Evolutionary conservation across 2,888 invertebrate species (phyloP).

Genomic region (Leucophenga maculata): DNA sequence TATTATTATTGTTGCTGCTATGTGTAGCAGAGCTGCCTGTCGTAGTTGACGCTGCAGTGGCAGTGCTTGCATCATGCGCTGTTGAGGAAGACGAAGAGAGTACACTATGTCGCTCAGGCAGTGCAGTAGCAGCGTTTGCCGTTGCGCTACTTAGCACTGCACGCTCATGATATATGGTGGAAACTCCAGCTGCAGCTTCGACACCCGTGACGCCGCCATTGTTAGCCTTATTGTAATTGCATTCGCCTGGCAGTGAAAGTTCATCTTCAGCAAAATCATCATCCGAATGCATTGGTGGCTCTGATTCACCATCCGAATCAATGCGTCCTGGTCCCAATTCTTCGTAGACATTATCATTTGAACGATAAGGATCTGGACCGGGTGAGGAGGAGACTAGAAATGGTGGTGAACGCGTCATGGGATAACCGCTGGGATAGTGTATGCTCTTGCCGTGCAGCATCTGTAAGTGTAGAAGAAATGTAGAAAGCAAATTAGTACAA

Average conservation of each 20-base stretch:
- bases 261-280: slow-evolving; percentile 91
- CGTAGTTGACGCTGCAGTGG: slow-evolving; percentile 59
- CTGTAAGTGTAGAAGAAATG: slow-evolving; percentile 42
- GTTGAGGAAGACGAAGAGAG: slow-evolving; percentile 67
- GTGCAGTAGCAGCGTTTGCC: slow-evolving; percentile 21
- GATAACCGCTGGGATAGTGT: slow-evolving; percentile 77
- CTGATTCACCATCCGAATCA: slow-evolving; percentile 77
- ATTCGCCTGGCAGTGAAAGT: slow-evolving; percentile 76
- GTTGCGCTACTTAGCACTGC: slow-evolving; percentile 30
- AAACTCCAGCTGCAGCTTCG: slow-evolving; percentile 42
- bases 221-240: slow-evolving; percentile 67
- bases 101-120: slow-evolving; percentile 67
- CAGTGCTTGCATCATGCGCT: slow-evolving; percentile 64
- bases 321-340: slow-evolving; percentile 78
- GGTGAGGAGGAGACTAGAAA: slow-evolving; percentile 82
- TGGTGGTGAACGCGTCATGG: slow-evolving; percentile 75
- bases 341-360: slow-evolving; percentile 85
- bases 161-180: slow-evolving; percentile 58
- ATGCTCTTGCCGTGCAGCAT: slow-evolving; percentile 69
- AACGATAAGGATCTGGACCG: slow-evolving; percentile 78
- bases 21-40: slow-evolving; percentile 36
- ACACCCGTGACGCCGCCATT: too few relatives aligned
- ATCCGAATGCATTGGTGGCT: slow-evolving; percentile 81
- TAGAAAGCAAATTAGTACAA: not conserved
- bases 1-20: slow-evolving; percentile 46